Conservation (phyloP, 53 echinoderm and acorn worm species). For the Zoroaster sp. region DNA sequence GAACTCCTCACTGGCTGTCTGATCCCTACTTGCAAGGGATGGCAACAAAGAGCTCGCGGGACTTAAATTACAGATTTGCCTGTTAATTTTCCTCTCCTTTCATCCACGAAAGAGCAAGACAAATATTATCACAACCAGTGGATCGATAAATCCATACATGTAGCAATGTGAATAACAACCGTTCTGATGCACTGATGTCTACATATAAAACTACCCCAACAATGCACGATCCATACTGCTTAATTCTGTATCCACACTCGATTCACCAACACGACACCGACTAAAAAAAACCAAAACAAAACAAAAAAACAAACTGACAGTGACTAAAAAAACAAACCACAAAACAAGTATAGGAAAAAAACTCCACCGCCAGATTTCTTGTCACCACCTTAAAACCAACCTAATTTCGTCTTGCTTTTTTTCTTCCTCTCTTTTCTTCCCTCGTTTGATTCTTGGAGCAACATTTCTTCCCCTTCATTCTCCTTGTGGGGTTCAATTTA, state of each 20-base stretch:
- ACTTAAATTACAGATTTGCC: constrained; percentile 60
- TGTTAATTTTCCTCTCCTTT: constrained; percentile 62
- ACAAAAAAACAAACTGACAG: not conserved
- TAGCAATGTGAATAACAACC: constrained; percentile 60
- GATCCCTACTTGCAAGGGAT: not conserved
- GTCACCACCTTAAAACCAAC: not conserved
- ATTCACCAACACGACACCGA: not conserved
- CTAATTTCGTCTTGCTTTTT: not conserved
- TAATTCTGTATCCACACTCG: not conserved
- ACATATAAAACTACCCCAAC: not conserved
- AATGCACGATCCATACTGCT: constrained; percentile 9
- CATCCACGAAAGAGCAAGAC: constrained; percentile 56
- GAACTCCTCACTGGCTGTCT: not conserved
- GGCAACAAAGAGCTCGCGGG: constrained; percentile 46
- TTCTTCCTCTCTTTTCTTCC: not conserved
- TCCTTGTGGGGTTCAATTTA: constrained; percentile 44
- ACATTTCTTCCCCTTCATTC: too few species aligned
- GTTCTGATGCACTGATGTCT: not conserved
- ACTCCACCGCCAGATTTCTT: not conserved
- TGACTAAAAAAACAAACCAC: too few species aligned
- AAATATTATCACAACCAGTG: constrained; percentile 60
- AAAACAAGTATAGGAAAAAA: too few species aligned
- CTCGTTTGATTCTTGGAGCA: not conserved
- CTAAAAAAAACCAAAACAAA: not conserved
- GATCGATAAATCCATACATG: constrained; percentile 66